Evolutionary conservation across 2,888 invertebrate species (phyloP).

Genomic region (Platerodrilus igneus): DNA sequence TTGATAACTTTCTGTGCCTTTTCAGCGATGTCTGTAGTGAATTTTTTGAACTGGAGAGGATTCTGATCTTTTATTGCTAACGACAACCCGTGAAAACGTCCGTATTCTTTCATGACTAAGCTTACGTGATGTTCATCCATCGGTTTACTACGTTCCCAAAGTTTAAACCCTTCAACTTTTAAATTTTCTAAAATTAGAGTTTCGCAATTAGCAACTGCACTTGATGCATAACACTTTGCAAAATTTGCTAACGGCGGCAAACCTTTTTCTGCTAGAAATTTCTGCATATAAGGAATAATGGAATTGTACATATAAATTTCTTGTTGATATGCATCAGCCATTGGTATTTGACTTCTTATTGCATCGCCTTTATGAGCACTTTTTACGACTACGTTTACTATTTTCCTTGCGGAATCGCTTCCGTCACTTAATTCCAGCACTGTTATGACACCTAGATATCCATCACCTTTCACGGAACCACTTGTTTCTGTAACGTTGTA

Average conservation of each 20-base stretch:
- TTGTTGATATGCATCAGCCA: slow-evolving; percentile 18
- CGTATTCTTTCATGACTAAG: slow-evolving; percentile 35
- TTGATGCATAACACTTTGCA: slow-evolving; percentile 21
- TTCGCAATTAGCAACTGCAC: slow-evolving; percentile 22
- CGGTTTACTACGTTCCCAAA: slow-evolving; percentile 32
- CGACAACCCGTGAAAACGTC: slow-evolving; percentile 36
- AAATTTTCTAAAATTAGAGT: slow-evolving; percentile 34
- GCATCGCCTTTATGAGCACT: slow-evolving; percentile 2
- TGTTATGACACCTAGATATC: slow-evolving; percentile 14
- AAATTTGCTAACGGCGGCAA: slow-evolving; percentile 13
- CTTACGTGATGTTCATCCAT: slow-evolving; percentile 35
- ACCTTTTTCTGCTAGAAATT: slow-evolving; percentile 20
- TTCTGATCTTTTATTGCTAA: slow-evolving; percentile 33
- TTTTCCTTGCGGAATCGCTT: not conserved
- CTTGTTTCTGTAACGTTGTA: slow-evolving; percentile 1
- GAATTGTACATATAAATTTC: slow-evolving; percentile 28
- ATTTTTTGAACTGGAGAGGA: slow-evolving; percentile 19
- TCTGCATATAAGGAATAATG: slow-evolving; percentile 20
- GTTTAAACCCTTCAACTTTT: slow-evolving; percentile 27
- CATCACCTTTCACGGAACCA: slow-evolving; percentile 17
- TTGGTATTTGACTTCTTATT: slow-evolving; percentile 13
- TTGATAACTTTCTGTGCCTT: too few relatives aligned
- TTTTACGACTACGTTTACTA: slow-evolving; percentile 13
- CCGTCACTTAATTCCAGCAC: slow-evolving; percentile 4
- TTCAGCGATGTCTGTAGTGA: too few relatives aligned